Base-by-base conservation (phyloP, 2,888 invertebrate species). In the Camptogramma bilineatum region DNA sequence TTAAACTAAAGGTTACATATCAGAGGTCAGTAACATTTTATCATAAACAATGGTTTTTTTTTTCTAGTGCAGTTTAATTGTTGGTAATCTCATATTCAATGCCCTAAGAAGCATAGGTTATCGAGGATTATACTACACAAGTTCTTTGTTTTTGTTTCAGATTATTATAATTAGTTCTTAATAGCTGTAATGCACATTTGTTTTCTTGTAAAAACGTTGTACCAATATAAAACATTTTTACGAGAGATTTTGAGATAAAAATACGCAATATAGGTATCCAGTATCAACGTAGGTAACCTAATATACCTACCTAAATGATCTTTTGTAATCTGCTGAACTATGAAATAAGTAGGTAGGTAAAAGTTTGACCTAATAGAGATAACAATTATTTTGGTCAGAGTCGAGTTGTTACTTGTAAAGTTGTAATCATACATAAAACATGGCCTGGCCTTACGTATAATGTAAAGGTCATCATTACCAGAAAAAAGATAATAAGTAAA, bases 301-400 rank as follows among this genome's bases (percentile, higher is more conserved):
- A 39, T 3, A 13, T 39, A 39, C 34, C 13, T 39, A 9, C 8
- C 8, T 31, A 42, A 44, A 16, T 44, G 44, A 70, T 57, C 57
- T 42, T 55, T n/a, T 74, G 77, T 79, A 75, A 24, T 70, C 55
- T 24, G 62, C 66, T 59, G 52, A 59, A 59, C 52, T 59, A 34
- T 44, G 1, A 42, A 61, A 54, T 44, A 31, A 16, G 44, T 28
- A n/a, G n/a, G n/a, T n/a, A n/a, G n/a, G n/a, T 28, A 31, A 8
- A 50, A 46, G 21, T 21, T 34, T 10, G 28, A 31, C 9, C 47
- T 55, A 64, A 66, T 18, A 21, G 24, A 48, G 62, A 63, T 69
- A 67, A 62, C n/a, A 53, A 50, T 54, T 55, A 48, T n/a, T 64
- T 51, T 47, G 50, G 47, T 51, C 13, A 46, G 17, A 50, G 28